Conservation (phyloP, 2,113 vertebrate genomes). For the Mesembrinibis cayennensis region DNA sequence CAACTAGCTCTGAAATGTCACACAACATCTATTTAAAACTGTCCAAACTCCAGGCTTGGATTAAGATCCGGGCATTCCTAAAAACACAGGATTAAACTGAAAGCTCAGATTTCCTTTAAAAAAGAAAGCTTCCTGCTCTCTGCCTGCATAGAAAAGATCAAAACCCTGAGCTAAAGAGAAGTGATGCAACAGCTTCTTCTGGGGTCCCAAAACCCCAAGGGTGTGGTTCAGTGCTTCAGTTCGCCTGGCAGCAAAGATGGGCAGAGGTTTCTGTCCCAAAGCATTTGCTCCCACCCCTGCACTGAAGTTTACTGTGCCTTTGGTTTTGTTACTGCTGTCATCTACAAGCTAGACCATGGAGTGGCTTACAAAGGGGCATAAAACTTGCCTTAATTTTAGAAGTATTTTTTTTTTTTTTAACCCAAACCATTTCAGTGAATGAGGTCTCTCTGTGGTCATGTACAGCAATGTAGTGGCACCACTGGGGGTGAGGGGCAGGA, state of each 20-base stretch:
- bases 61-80: slow-evolving; percentile 37
- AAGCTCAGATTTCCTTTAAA: slow-evolving; percentile 58
- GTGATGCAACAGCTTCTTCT: not conserved
- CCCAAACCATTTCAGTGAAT: not conserved
- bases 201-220: not conserved
- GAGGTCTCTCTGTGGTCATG: not conserved
- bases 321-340: not conserved
- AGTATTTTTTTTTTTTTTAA: not conserved
- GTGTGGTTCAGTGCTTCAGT: not conserved
- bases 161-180: not conserved
- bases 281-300: rapidly evolving
- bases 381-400: not conserved
- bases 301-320: not conserved
- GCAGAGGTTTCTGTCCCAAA: not conserved
- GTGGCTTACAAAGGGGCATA: not conserved
- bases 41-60: slow-evolving; percentile 27
- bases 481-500: not conserved
- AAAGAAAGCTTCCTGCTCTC: slow-evolving; percentile 24
- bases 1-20: slow-evolving; percentile 37
- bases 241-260: not conserved
- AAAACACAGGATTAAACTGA: slow-evolving; percentile 55
- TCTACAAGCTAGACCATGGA: not conserved
- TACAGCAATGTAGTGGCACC: not conserved
- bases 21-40: slow-evolving; percentile 48
- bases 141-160: slow-evolving; percentile 30